A percentile compares a stretch with the other conserved stretches of the same genome.
phyloP scores from a whole-genome alignment of 2,797 vertebrate species.

The Sebastiscus tertius region DNA sequence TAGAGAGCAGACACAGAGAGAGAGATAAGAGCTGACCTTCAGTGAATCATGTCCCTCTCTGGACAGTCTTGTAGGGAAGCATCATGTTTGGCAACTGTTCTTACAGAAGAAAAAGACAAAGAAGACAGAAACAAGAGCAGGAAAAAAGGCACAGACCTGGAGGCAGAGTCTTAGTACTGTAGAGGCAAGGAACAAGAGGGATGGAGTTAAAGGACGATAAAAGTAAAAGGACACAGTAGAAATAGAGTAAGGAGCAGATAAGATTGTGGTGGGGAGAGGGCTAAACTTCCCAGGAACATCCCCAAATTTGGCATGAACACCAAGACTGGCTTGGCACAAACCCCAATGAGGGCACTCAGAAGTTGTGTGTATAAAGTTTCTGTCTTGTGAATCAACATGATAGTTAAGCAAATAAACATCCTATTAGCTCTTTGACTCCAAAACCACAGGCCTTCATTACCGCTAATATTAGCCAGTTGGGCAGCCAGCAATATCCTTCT shows the following conservation, averaged over 20 bases:
- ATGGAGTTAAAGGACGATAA: neutral
- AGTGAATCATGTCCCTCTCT: slow-evolving; percentile 70
- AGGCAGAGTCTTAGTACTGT: slow-evolving; percentile 1
- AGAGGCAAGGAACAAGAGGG: neutral
- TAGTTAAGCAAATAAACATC: neutral
- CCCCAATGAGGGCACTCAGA: slow-evolving; percentile 1
- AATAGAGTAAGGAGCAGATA: neutral
- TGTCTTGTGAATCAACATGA: slow-evolving; percentile 1
- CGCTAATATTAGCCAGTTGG: neutral
- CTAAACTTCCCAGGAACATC: slow-evolving; percentile 27
- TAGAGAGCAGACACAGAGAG: neutral
- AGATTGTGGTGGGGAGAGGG: neutral
- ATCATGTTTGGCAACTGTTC: slow-evolving; percentile 68
- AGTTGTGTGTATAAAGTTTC: slow-evolving; percentile 11
- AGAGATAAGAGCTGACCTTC: slow-evolving; percentile 70
- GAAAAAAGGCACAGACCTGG: slow-evolving; percentile 8
- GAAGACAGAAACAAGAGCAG: slow-evolving; percentile 7
- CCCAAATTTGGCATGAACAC: slow-evolving; percentile 21
- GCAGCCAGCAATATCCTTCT: neutral
- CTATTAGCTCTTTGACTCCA: neutral
- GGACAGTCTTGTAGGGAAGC: slow-evolving; percentile 58
- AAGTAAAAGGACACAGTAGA: slow-evolving; percentile 21
- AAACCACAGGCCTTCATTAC: neutral
- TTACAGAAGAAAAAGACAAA: slow-evolving; percentile 44
- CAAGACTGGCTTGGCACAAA: slow-evolving; percentile 15